These are phyloP conservation scores for Geodia barretti DNA, from an alignment of 37 sponge, comb jelly and placozoan genomes.

Conservation along the genomic window DNA sequence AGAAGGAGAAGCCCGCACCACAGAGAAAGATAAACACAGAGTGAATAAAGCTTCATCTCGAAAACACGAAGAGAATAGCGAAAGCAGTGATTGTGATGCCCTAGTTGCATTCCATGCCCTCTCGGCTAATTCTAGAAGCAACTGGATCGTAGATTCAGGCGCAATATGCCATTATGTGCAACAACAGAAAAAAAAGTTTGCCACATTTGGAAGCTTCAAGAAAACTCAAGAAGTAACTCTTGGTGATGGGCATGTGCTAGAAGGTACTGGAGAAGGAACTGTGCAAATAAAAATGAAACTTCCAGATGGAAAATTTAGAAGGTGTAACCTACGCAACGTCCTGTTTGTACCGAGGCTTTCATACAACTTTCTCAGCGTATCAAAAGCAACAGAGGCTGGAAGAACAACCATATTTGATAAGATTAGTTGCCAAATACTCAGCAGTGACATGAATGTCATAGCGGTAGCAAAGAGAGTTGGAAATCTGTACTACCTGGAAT, in stretches of 20 bases:
- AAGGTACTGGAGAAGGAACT: slow-evolving; percentile 3
- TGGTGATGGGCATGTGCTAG: slow-evolving; percentile 38
- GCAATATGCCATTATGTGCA: slow-evolving; percentile 21
- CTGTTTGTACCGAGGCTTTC: slow-evolving; percentile 51
- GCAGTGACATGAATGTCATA: slow-evolving; percentile 22
- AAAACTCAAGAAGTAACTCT: slow-evolving; percentile 41
- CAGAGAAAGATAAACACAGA: not conserved
- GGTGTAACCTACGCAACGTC: slow-evolving; percentile 42
- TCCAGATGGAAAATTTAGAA: slow-evolving; percentile 39
- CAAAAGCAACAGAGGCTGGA: slow-evolving; percentile 37
- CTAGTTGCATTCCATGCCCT: not conserved
- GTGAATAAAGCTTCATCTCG: not conserved
- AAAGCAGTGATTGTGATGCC: not conserved
- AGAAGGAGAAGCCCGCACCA: not conserved
- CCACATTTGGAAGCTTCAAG: not conserved
- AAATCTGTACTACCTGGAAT: slow-evolving; percentile 54
- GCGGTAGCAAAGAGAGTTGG: slow-evolving; percentile 45
- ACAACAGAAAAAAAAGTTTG: not conserved
- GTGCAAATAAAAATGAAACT: slow-evolving; percentile 18
- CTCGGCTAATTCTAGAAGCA: slow-evolving; percentile 8
- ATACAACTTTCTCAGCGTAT: slow-evolving; percentile 48
- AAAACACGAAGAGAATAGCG: not conserved
- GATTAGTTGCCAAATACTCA: slow-evolving; percentile 24
- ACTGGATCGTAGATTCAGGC: slow-evolving; percentile 66
- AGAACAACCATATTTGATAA: slow-evolving; percentile 35